A percentile compares a stretch with the other conserved stretches of the same genome.
Conservation (phyloP, 2,113 vertebrate species). For the Pelvicachromis taeniatus region DNA sequence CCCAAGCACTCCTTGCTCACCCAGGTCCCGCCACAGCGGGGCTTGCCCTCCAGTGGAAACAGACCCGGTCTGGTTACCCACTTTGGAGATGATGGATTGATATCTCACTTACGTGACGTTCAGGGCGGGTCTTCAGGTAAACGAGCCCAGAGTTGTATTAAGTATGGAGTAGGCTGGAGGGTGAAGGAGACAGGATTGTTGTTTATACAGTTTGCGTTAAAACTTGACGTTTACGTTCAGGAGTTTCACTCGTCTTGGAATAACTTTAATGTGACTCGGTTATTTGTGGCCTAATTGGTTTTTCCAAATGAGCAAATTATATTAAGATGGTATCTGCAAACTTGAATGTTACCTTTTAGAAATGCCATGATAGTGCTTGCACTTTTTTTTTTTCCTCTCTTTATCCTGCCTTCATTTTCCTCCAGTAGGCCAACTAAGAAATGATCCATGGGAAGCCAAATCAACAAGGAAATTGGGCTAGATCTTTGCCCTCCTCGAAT, state of each 20-base stretch:
- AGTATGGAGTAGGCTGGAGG: slow-evolving; percentile 27
- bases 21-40: slow-evolving; percentile 19
- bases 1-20: slow-evolving; percentile 22
- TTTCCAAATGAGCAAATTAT: slow-evolving; percentile 35
- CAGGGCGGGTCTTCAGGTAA: slow-evolving; percentile 56
- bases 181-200: slow-evolving; percentile 26
- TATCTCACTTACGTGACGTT: slow-evolving; percentile 56
- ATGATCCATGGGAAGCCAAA: slow-evolving; percentile 58
- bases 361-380: slow-evolving; percentile 26
- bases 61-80: slow-evolving; percentile 60
- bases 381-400: slow-evolving; percentile 2
- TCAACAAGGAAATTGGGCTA: slow-evolving; percentile 60
- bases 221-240: slow-evolving; percentile 1
- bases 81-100: slow-evolving; percentile 71
- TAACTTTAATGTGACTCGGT: slow-evolving; percentile 37
- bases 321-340: slow-evolving; percentile 51
- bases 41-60: slow-evolving; percentile 47
- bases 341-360: slow-evolving; percentile 39
- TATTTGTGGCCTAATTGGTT: slow-evolving; percentile 38
- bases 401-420: slow-evolving; percentile 29
- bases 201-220: slow-evolving; percentile 30
- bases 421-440: slow-evolving; percentile 20
- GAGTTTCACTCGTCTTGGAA: slow-evolving; percentile 15
- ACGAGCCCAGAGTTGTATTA: slow-evolving; percentile 54
- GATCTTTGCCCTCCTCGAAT: slow-evolving; percentile 50